Evolutionary conservation across 2,797 vertebrate genomes (phyloP).

Genomic region (Hafferia zeledoni): DNA sequence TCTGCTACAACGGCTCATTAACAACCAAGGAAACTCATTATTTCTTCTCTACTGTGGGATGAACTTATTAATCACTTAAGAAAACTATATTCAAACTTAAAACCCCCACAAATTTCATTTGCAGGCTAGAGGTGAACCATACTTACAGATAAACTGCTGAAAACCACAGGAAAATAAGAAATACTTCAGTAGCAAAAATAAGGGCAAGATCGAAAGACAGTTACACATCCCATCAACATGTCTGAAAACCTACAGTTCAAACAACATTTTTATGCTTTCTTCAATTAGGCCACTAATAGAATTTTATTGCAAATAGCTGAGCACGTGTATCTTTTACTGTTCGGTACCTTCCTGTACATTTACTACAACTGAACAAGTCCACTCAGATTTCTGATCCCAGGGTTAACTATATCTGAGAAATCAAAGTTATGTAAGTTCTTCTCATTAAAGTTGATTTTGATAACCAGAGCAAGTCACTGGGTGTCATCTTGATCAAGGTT

Average conservation of each 20-base stretch:
- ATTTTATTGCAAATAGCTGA: not conserved
- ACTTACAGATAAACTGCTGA: not conserved
- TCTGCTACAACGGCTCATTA: not conserved
- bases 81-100: not conserved
- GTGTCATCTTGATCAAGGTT: not conserved
- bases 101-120: not conserved
- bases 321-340: not conserved
- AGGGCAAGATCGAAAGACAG: not conserved
- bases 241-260: not conserved
- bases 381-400: not conserved
- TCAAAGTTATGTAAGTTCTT: not conserved
- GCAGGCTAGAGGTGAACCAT: not conserved
- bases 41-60: not conserved
- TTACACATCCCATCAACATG: not conserved
- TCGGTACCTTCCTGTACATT: not conserved
- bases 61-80: not conserved
- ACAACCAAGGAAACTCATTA: not conserved
- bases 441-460: not conserved
- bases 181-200: not conserved
- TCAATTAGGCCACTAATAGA: not conserved
- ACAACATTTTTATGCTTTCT: not conserved
- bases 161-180: not conserved
- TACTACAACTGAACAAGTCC: not conserved
- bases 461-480: constrained; percentile 17
- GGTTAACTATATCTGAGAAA: not conserved